Conservation (phyloP, 1,140 invertebrate species). For the Cherax destructor region DNA sequence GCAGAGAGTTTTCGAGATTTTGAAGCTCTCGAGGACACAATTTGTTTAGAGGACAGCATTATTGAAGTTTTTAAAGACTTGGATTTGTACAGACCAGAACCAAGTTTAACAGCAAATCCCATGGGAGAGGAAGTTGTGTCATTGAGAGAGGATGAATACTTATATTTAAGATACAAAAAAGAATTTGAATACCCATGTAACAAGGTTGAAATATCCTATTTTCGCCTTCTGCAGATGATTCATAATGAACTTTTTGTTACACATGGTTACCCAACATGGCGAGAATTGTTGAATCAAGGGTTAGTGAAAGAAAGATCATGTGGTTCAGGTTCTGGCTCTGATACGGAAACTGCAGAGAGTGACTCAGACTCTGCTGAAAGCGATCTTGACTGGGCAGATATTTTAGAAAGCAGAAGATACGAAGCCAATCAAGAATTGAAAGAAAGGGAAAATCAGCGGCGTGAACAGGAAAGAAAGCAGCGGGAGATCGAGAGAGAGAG, state of each 20-base stretch:
- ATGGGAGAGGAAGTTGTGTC: conserved; percentile 26
- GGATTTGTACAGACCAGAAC: conserved; percentile 26
- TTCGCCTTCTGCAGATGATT: conserved; percentile 64
- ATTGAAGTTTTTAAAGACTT: conserved; percentile 54
- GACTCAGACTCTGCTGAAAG: conserved; percentile 22
- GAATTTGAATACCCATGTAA: conserved; percentile 46
- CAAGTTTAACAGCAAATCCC: conserved; percentile 27
- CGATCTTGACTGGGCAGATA: conserved; percentile 60
- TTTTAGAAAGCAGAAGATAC: conserved; percentile 48
- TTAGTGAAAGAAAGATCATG: conserved; percentile 44
- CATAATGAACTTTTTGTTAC: conserved; percentile 68
- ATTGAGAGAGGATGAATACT: conserved; percentile 69
- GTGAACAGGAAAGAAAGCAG: conserved; percentile 43
- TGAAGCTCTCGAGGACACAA: conserved; percentile 51
- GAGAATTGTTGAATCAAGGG: conserved; percentile 36
- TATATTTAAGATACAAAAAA: conserved; percentile 70
- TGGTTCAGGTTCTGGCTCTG: conserved; percentile 46
- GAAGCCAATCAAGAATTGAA: conserved; percentile 61
- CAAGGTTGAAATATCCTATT: conserved; percentile 64
- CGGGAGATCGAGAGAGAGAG: conserved; percentile 52
- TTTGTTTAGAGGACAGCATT: conserved; percentile 60
- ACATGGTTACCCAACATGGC: conserved; percentile 51
- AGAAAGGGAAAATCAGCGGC: conserved; percentile 36
- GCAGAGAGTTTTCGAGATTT: conserved; percentile 4
- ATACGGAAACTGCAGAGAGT: conserved; percentile 68